Base-by-base conservation (phyloP, 2,113 vertebrate genomes). In the Psittacula cyanocephala region DNA sequence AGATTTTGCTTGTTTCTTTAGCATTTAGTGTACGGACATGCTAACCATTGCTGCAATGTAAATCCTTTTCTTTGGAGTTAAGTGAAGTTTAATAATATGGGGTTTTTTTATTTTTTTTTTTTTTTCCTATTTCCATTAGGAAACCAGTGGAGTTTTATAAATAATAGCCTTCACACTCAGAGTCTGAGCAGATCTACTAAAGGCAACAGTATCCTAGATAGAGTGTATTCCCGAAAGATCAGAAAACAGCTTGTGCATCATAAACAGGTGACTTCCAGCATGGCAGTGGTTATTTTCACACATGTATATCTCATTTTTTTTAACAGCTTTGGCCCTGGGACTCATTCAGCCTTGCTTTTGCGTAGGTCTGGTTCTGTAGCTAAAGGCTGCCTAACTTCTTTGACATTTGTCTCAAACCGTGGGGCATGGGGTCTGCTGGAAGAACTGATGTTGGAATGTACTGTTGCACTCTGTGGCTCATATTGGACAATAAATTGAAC, bases 71-170 rank as follows among this genome's bases (percentile, higher is more conserved):
- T 82, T 11, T 39, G 33, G 7, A 53, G 22, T 69, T 85, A 50
- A 79, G 14, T 49, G 23, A 49, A 3, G 6, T 64, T 88, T 86
- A 74, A 24, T 79, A 55, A 88, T 11, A 33, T 47, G 17, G 17
- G 63, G 63, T 77, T 5, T 4, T 29, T 28, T 31, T 70, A 67
- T 92, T 25, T 4, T 28, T 23, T 39, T 62, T 65, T 92, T 24
- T 41, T 41, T 93, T n/a, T 16, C 24, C 28, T 69, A 1, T 97
- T 84, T 76, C 55, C 27, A 55, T 7, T 95, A 99, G 99, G 99
- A 86, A 99, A 99, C 96, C 99, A 99, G 90, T 99, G 99, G 99
- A 99, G 99, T 98, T 99, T 99, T 96, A 99, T 99, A 97, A 99
- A 99, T 90, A 99, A 99, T 93, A 99, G 98, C 94, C 98, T 99